phyloP scores from a whole-genome alignment of 2,888 invertebrate species.

The Bruchidius siliquastri region DNA sequence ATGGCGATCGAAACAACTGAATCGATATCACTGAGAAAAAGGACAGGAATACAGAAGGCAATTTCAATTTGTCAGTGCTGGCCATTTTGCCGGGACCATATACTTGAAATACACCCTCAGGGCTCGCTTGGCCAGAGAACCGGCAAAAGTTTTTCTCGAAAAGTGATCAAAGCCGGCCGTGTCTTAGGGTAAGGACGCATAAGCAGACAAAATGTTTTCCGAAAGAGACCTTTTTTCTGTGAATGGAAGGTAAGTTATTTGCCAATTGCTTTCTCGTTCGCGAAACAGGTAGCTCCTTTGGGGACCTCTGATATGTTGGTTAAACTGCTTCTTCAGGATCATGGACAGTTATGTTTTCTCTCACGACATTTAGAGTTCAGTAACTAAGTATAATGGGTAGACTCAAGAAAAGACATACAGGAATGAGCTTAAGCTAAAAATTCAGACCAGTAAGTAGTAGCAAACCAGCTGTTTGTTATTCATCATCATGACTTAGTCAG shows the following conservation, averaged over 20 bases:
- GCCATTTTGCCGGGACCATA: constrained; percentile 34
- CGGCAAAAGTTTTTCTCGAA: constrained; percentile 31
- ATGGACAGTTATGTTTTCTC: too few species aligned
- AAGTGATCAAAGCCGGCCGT: not conserved
- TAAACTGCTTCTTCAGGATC: too few species aligned
- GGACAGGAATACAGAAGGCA: constrained; percentile 25
- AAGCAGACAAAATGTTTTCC: not conserved
- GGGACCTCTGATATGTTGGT: not conserved
- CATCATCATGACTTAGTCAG: too few species aligned
- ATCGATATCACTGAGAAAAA: not conserved
- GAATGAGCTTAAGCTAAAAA: too few species aligned
- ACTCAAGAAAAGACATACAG: too few species aligned
- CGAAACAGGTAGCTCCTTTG: not conserved
- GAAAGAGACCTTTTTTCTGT: not conserved
- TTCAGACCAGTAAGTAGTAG: too few species aligned
- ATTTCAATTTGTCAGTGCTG: constrained; percentile 45
- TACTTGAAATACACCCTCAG: constrained; percentile 41
- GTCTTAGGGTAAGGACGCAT: not conserved
- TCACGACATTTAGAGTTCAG: too few species aligned
- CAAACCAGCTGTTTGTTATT: too few species aligned
- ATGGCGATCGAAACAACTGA: not conserved
- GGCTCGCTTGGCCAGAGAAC: constrained; percentile 40
- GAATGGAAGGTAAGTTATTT: not conserved
- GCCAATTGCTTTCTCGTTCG: not conserved
- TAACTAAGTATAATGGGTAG: too few species aligned